Percentiles rank a stretch among this genome's conserved stretches.
Evolutionary conservation across 2,888 invertebrate species (phyloP).

Genomic region (Oscheius onirici): DNA sequence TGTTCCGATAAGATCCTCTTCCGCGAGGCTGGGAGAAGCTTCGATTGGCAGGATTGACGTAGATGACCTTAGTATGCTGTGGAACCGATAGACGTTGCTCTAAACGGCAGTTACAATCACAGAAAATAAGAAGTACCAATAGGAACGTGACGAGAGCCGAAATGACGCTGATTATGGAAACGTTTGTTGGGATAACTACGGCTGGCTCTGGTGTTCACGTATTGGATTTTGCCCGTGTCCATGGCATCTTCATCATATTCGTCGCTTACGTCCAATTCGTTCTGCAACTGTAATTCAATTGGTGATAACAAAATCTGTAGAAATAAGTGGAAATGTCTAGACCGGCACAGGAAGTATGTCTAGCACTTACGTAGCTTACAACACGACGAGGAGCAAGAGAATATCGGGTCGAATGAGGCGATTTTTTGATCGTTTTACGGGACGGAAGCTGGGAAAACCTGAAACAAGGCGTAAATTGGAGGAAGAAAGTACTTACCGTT

Average conservation of each 20-base stretch:
- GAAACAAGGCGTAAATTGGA: not conserved
- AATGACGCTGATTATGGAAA: too few relatives aligned
- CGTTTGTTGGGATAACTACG: too few relatives aligned
- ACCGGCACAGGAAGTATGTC: too few relatives aligned
- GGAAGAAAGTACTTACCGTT: slow-evolving; percentile 10
- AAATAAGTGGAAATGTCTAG: not conserved
- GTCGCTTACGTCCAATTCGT: too few relatives aligned
- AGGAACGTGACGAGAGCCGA: not conserved
- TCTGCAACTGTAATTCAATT: too few relatives aligned
- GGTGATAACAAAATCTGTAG: too few relatives aligned
- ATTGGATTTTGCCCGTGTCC: too few relatives aligned
- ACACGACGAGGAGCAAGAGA: not conserved
- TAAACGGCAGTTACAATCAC: not conserved
- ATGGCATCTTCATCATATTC: too few relatives aligned
- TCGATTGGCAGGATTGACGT: not conserved
- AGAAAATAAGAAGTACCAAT: not conserved
- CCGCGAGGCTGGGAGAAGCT: not conserved
- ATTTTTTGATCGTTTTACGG: slow-evolving; percentile 8
- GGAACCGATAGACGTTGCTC: not conserved
- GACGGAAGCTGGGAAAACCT: slow-evolving; percentile 27
- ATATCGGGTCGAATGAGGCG: not conserved
- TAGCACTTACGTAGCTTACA: slow-evolving; percentile 13
- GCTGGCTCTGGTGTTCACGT: too few relatives aligned
- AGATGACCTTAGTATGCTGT: slow-evolving; percentile 5
- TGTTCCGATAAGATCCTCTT: too few relatives aligned